Evolutionary conservation across 2,113 vertebrate species (phyloP), one percentile per base, ranked within the genome.

Genomic region (Varanus komodoensis): DNA sequence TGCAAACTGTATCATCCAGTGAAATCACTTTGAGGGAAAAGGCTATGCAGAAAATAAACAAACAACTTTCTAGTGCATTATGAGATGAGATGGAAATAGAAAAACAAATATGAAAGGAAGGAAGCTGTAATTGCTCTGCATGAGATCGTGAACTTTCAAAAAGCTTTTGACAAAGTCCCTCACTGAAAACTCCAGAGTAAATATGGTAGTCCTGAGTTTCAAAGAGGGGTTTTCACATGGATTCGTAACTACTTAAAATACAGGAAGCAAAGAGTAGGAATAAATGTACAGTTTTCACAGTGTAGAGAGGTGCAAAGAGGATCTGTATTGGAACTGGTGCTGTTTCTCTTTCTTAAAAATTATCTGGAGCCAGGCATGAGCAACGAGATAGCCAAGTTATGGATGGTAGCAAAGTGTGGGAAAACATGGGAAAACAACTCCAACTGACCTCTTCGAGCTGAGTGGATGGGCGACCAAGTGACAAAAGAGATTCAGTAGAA

Each of bases 1-100:
- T 92, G 84, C 89, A 92, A 93, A 92, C 32, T 85, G 86, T 29
- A 95, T 92, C 81, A 92, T 90, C 93, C 89, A 89, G 29, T 67
- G 52, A 91, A 90, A 92, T 34, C 38, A 69, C 82, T 93, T 89
- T 81, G 32, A 1, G 0, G 17, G 27, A 88, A 38, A 94, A 2
- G 92, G 79, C 90, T 95, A 95, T 90, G 81, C 81, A 93, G 57
- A 83, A 17, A 57, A 54, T 50, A n/a, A 21, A 90, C 8, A 64
- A 9, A 84, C 84, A 78, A n/a, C 44, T 89, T 79, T 0, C 2
- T 34, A 89, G 80, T 14, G 15, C 17, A 61, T 29, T 79, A 64
- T 77, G 74, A 15, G 50, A 69, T 77, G 1, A 34, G 67, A 7
- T 68, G 64, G 52, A 68, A 75, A 89, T 6, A 69, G 5, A 21